Base-by-base conservation (phyloP, 2,888 invertebrate species). In the Rhogogaster chlorosoma region DNA sequence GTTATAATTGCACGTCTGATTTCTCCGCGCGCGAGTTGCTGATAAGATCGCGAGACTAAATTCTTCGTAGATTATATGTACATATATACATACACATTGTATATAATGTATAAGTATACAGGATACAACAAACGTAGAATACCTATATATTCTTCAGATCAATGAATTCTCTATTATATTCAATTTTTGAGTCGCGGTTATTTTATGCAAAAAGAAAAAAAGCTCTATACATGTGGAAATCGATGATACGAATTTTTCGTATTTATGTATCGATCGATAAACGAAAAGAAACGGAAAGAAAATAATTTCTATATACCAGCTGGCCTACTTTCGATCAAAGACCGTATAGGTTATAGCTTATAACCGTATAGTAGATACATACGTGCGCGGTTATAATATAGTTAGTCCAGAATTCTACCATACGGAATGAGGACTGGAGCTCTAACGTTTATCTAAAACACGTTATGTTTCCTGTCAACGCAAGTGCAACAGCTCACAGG, bases 1-100 rank as follows among this genome's bases (percentile, higher is more conserved):
- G 73, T 73, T 73, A 73, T 67, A 67, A 73, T 73, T 73, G 73
- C 73, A 73, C 73, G 73, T 73, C 73, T 42, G 73, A 73, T 73
- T 73, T 73, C 73, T 73, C 73, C 42, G 42, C 38, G 42, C 38
- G 42, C 42, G 32, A 12, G 29, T 4, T 0, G 22, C 73, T 42
- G 73, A 73, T 73, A 73, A 73, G 38, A 73, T 73, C 73, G 42
- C 73, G 22, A 73, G 22, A 73, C 67, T 73, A 38, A 42, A 73
- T 73, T 73, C 73, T 73, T 42, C 42, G 73, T 42, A 73, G n/a
- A 73, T 22, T 15, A 38, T 45, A 29, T 26, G 15, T 70, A 15
- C 15, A 12, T 67, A 1, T 61, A 61, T 61, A 64, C 4, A 64
- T n/a, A 53, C 4, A 53, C 18, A 57, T 57, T 57, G n/a, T 53